These are phyloP conservation scores for Phenganax stokvisi DNA, from an alignment of 92 coral and sea anemone species.

Conservation along the genomic window DNA sequence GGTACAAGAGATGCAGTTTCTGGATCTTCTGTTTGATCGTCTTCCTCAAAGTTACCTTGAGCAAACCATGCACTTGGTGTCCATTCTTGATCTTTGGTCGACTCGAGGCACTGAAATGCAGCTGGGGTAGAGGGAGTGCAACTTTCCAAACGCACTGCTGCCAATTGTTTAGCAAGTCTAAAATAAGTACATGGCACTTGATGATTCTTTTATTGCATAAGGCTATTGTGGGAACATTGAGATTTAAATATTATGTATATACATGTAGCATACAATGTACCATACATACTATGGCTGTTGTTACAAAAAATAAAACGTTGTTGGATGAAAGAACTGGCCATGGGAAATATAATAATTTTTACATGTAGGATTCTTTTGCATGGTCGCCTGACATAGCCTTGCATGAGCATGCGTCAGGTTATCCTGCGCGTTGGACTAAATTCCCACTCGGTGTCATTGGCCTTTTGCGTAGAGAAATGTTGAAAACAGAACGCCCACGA, in stretches of 20 bases:
- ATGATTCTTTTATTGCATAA: neutral
- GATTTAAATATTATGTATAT: neutral
- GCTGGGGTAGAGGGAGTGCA: too few species aligned
- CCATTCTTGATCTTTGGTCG: too few species aligned
- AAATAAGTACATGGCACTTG: too few species aligned
- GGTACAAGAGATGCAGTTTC: too few species aligned
- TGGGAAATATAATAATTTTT: neutral
- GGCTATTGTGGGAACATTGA: slow-evolving; percentile 1
- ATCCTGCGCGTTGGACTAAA: neutral
- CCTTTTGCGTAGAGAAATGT: neutral
- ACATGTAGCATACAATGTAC: neutral
- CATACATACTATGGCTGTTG: neutral
- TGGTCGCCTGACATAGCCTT: neutral
- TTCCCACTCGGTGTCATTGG: neutral
- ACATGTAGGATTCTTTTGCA: neutral
- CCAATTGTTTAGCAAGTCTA: too few species aligned
- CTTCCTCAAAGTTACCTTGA: too few species aligned
- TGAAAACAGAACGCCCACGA: neutral
- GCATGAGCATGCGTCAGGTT: neutral
- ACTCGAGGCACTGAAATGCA: too few species aligned
- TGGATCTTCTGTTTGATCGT: too few species aligned
- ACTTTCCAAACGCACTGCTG: too few species aligned
- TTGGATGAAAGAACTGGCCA: neutral
- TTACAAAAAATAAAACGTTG: neutral
- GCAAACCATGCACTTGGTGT: too few species aligned